Evolutionary conservation across 2,888 invertebrate genomes (phyloP).

Genomic region (Eilema sororculum): DNA sequence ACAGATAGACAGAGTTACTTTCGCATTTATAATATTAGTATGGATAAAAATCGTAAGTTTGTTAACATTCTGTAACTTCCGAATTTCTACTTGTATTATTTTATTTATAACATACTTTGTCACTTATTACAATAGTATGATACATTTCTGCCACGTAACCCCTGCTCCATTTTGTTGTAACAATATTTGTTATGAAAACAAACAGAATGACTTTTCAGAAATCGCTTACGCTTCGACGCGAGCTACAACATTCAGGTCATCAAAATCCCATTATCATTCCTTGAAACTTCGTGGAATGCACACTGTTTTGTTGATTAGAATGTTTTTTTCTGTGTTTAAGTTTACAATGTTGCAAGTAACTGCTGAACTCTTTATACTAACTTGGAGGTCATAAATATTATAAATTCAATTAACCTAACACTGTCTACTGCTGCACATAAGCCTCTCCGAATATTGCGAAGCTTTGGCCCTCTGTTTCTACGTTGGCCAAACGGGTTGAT

Average conservation of each 20-base stretch:
- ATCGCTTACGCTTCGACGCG: constrained; percentile 12
- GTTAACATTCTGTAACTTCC: too few relatives aligned
- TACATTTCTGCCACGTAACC: background rate
- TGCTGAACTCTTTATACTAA: background rate
- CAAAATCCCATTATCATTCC: constrained; percentile 22
- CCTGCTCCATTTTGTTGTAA: background rate
- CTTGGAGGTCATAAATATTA: too few relatives aligned
- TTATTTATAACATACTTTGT: too few relatives aligned
- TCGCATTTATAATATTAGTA: too few relatives aligned
- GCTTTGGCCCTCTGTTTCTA: too few relatives aligned
- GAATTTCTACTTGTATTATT: too few relatives aligned
- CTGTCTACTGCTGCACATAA: too few relatives aligned
- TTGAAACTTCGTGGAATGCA: constrained; percentile 13
- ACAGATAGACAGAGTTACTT: too few relatives aligned
- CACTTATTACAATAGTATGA: background rate
- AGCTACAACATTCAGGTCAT: constrained; percentile 16
- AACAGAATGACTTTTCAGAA: constrained; percentile 6
- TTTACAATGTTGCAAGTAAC: background rate
- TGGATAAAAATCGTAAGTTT: too few relatives aligned
- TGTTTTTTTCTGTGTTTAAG: background rate
- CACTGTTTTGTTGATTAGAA: constrained; percentile 4
- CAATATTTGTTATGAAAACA: background rate
- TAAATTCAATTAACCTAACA: too few relatives aligned
- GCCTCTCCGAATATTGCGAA: too few relatives aligned
- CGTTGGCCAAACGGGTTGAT: too few relatives aligned